Evolutionary conservation across 2,888 invertebrate genomes (phyloP), one percentile per base, ranked within the genome.

Genomic region (Gortyna flavago): DNA sequence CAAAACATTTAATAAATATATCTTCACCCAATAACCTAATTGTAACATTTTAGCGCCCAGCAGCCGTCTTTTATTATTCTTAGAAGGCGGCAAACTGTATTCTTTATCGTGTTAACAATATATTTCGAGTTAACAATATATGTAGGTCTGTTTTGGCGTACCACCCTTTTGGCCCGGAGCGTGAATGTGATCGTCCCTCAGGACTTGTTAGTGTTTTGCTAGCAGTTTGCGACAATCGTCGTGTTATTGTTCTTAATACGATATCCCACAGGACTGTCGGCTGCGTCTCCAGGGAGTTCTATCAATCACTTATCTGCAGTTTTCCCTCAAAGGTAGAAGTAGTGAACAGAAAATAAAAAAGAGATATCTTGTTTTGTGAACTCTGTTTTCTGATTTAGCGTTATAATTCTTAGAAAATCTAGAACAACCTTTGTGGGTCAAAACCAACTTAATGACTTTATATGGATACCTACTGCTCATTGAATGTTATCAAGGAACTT

Each of bases 241-340:
- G 84, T 93, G 92, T 94, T 94, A 93, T 94, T 93, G 93, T 93
- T 91, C 89, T 87, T 94, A 92, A 94, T 92, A 87, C 84, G 84
- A 77, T 72, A 77, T 92, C 94, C 91, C 92, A 59, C 9, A 88
- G 85, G 93, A 87, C 44, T 6, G 16, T 11, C 35, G 92, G 85
- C 57, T 21, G 18, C 29, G 41, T 32, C 73, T 77, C 75, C 25
- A 0, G 75, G 72, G 81, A 71, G 16, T 59, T 57, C 44, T n/a
- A 68, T 51, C 82, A 71, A 78, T 82, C 71, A 74, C 59, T 66
- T 64, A 44, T 68, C 38, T 59, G 54, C 18, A 44, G 21, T 51
- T 74, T 72, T 35, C 25, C 21, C 65, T 29, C 25, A 77, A 61
- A 59, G 25, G 8, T n/a, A 38, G 8, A 38, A 8, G 25, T 16